These are phyloP conservation scores for Ochropleura leucogaster DNA, from an alignment of 2,888 invertebrate species.

Conservation along the genomic window DNA sequence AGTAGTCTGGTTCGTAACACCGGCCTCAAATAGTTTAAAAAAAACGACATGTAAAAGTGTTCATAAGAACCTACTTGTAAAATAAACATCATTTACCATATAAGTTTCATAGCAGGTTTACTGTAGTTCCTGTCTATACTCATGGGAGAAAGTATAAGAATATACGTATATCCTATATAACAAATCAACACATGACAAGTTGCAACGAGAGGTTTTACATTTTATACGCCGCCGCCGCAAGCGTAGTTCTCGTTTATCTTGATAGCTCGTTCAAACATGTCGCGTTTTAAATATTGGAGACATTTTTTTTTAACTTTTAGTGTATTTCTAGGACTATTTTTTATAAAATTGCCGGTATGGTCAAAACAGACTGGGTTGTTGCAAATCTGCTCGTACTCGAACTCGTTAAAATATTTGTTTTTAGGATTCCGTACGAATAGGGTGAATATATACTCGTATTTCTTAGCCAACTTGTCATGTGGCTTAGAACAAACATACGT, in stretches of 20 bases:
- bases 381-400: background rate
- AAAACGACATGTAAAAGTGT: too few species aligned
- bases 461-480: too few species aligned
- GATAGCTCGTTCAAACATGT: constrained; percentile 9
- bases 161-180: background rate
- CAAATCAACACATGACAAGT: constrained; percentile 16
- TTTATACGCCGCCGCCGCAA: background rate
- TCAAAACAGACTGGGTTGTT: background rate
- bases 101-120: background rate
- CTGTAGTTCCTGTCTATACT: background rate
- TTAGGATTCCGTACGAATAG: background rate
- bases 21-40: too few species aligned
- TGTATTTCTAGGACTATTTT: background rate
- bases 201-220: constrained; percentile 8
- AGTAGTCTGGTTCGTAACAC: too few species aligned
- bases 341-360: too few species aligned
- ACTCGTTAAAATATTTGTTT: background rate
- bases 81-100: too few species aligned
- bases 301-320: background rate
- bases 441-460: too few species aligned
- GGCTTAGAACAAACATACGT: too few species aligned
- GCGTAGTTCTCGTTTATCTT: constrained; percentile 12
- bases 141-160: background rate
- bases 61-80: too few species aligned
- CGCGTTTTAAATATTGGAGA: background rate